A percentile compares a stretch with the other conserved stretches of the same genome.
phyloP scores from a whole-genome alignment of 2,888 invertebrate species.

The Pandemis cinnamomeana region DNA sequence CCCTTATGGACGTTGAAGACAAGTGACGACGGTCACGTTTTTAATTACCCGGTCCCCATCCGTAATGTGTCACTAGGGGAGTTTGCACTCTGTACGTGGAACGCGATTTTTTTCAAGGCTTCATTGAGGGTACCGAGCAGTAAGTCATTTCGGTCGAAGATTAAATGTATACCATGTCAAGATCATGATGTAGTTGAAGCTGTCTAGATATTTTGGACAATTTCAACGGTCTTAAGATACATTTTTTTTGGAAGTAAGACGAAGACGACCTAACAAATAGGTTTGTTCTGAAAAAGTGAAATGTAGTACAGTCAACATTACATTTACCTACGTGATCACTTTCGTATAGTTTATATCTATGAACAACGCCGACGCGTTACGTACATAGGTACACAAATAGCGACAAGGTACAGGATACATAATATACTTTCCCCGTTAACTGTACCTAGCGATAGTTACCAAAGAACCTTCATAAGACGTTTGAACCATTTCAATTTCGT shows the following conservation, averaged over 20 bases:
- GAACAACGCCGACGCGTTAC: too few species aligned
- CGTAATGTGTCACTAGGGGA: conserved; percentile 72
- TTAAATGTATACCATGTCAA: neutral
- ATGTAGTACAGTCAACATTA: too few species aligned
- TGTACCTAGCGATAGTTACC: neutral
- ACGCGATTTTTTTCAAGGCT: conserved; percentile 43
- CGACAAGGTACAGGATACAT: too few species aligned
- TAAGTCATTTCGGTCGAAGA: neutral
- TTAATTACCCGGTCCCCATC: conserved; percentile 80
- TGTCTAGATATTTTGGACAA: neutral
- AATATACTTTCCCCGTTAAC: too few species aligned
- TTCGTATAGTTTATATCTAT: too few species aligned
- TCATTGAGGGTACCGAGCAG: conserved; percentile 18
- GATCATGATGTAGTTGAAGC: neutral
- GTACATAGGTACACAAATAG: too few species aligned
- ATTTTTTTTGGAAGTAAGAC: too few species aligned
- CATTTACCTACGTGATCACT: too few species aligned
- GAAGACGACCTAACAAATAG: too few species aligned
- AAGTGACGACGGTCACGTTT: conserved; percentile 84
- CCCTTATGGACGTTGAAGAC: conserved; percentile 73
- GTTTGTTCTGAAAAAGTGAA: too few species aligned
- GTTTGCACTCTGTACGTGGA: conserved; percentile 59
- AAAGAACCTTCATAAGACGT: neutral
- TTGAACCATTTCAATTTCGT: neutral
- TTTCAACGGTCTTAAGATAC: neutral